Percentiles rank a stretch among this genome's conserved stretches.
Evolutionary conservation across 1,140 invertebrate genomes (phyloP).

Genomic region (Camponotus pennsylvanicus): DNA sequence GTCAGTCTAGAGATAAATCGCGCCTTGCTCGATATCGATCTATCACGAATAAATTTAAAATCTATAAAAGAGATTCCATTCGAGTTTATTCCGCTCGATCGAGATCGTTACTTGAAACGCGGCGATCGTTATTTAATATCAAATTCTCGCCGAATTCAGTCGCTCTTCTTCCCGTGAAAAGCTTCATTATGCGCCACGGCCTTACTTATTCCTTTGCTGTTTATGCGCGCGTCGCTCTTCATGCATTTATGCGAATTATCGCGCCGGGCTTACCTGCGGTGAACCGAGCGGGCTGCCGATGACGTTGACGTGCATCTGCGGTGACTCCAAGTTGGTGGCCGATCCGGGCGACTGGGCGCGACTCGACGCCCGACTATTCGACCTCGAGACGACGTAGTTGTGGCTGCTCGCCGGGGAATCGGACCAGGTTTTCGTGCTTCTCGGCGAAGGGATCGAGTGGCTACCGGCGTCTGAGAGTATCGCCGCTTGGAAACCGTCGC

Average conservation of each 20-base stretch:
- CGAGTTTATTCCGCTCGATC: no score
- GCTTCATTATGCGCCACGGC: neutral
- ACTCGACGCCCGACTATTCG: conserved; percentile 73
- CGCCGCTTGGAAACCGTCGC: conserved; percentile 70
- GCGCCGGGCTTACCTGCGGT: conserved; percentile 63
- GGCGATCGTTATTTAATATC: no score
- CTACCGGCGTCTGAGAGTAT: conserved; percentile 61
- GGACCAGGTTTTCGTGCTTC: conserved; percentile 63
- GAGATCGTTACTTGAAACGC: no score
- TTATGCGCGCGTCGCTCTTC: conserved; percentile 29
- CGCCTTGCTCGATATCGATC: neutral
- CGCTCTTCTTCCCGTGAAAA: neutral
- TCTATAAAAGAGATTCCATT: neutral
- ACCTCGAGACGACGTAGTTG: conserved; percentile 65
- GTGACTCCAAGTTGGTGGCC: conserved; percentile 44
- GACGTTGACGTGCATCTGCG: conserved; percentile 57
- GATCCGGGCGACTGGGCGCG: conserved; percentile 71
- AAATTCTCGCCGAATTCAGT: neutral
- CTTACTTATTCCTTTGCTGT: neutral
- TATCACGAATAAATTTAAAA: neutral
- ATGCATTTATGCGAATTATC: conserved; percentile 50
- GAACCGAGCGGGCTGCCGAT: conserved; percentile 70
- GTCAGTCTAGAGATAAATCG: neutral
- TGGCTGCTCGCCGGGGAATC: conserved; percentile 72
- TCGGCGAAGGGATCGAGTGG: conserved; percentile 57